Conservation (phyloP, 2,113 vertebrate species). For the Gopherus flavomarginatus region DNA sequence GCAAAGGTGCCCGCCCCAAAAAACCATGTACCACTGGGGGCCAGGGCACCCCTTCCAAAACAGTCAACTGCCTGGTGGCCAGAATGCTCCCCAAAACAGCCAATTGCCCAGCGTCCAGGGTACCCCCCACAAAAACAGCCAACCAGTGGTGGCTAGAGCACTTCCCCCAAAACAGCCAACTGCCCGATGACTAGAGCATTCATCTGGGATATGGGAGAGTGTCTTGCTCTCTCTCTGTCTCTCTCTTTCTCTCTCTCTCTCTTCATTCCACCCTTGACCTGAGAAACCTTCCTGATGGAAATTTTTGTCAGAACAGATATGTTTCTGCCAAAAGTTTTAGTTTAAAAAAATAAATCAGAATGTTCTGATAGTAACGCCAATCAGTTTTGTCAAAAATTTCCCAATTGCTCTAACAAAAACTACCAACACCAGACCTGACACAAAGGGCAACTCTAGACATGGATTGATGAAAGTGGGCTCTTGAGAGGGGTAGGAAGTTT, state of each 20-base stretch:
- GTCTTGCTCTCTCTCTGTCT: neutral
- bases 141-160: neutral
- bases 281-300: neutral
- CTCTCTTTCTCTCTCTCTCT: neutral
- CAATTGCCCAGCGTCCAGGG: neutral
- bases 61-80: neutral
- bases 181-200: neutral
- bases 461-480: neutral
- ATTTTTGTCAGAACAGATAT: neutral
- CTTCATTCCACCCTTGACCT: neutral
- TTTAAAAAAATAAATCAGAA: neutral
- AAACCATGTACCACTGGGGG: neutral
- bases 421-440: neutral
- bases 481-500: neutral
- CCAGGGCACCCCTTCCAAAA: neutral
- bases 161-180: too few relatives aligned
- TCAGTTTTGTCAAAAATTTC: neutral
- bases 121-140: neutral
- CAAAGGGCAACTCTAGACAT: neutral
- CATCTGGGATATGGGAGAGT: neutral
- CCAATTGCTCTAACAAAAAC: neutral
- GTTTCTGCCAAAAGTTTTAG: neutral
- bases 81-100: neutral
- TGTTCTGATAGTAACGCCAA: neutral
- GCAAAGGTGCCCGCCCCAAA: neutral